These are phyloP conservation scores for Pseudomyrmex dendroicus DNA, from an alignment of 1,140 invertebrate genomes.

Conservation along the genomic window DNA sequence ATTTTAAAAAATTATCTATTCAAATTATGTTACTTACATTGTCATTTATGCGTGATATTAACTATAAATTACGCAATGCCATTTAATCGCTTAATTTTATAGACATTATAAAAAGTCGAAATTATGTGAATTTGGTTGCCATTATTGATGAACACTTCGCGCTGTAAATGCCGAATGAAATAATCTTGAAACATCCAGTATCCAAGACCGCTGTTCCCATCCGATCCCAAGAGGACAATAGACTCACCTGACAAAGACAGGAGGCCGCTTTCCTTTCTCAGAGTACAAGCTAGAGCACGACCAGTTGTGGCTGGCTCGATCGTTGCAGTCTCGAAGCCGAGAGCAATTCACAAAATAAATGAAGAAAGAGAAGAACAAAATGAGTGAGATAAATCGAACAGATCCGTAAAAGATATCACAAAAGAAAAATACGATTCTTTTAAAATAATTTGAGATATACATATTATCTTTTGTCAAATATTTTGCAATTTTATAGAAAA, in stretches of 20 bases:
- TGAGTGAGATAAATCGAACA: neutral
- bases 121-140: neutral
- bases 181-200: conserved; percentile 59
- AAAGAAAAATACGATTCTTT: neutral
- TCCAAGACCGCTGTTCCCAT: conserved; percentile 66
- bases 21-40: conserved; percentile 11
- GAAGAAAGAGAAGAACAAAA: conserved; percentile 3
- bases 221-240: conserved; percentile 67
- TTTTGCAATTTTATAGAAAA: neutral
- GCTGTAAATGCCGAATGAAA: conserved; percentile 41
- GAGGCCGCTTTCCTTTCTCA: conserved; percentile 73
- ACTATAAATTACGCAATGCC: conserved; percentile 22
- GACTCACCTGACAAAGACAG: conserved; percentile 65
- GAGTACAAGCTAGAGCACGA: conserved; percentile 58
- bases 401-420: neutral
- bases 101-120: neutral
- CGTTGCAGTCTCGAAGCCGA: conserved; percentile 63
- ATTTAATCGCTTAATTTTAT: neutral
- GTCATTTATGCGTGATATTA: neutral
- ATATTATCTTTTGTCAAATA: neutral
- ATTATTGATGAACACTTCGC: conserved; percentile 57
- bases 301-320: conserved; percentile 31
- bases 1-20: neutral
- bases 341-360: conserved; percentile 20
- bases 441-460: neutral